Evolutionary conservation across 2,797 vertebrate genomes (phyloP).

Genomic region (Emys orbicularis): DNA sequence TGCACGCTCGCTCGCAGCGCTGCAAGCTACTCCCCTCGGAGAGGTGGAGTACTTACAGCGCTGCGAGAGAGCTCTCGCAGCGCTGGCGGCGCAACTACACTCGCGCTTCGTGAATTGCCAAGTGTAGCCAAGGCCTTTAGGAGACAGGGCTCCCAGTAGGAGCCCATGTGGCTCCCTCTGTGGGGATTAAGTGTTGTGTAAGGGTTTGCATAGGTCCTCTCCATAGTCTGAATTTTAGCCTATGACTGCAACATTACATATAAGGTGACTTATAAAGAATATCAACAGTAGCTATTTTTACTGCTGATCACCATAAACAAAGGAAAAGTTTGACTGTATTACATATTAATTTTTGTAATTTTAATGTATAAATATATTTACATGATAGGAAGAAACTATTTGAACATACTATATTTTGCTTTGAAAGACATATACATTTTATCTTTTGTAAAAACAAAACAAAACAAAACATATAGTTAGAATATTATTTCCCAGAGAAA

Average conservation of each 20-base stretch:
- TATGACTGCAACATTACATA: neutral
- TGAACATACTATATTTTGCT: neutral
- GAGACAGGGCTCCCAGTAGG: neutral
- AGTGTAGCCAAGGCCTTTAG: neutral
- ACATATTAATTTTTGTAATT: neutral
- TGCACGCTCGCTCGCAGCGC: too few relatives aligned
- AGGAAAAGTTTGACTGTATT: neutral
- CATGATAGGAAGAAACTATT: neutral
- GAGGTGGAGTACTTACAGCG: too few relatives aligned
- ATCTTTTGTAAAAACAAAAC: neutral
- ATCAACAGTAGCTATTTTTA: constrained; percentile 19
- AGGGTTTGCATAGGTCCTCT: neutral
- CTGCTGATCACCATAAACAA: constrained; percentile 9
- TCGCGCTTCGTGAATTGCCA: too few relatives aligned
- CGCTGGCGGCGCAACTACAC: too few relatives aligned
- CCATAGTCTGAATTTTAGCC: neutral
- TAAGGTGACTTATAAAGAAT: neutral
- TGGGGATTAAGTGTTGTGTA: neutral
- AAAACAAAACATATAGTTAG: neutral
- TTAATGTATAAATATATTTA: neutral
- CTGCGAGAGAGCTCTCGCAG: too few relatives aligned
- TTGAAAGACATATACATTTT: neutral
- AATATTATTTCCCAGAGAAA: neutral
- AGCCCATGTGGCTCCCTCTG: neutral
- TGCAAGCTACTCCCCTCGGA: too few relatives aligned